Conservation (phyloP, 2,113 vertebrate genomes). For the Psilopogon haemacephalus region DNA sequence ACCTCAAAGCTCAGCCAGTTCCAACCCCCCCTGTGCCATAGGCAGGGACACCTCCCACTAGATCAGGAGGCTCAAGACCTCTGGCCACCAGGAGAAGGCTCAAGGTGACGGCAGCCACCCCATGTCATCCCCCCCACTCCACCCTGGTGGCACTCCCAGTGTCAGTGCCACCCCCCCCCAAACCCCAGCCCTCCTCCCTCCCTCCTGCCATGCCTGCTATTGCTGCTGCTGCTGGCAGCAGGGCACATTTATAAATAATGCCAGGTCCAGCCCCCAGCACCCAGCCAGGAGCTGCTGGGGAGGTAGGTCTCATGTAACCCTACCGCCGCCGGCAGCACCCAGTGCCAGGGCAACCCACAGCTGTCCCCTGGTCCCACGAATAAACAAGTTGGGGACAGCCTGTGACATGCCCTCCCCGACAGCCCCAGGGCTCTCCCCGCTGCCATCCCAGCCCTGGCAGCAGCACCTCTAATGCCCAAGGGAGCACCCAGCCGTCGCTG, state of each 20-base stretch:
- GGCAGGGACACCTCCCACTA: too few species aligned
- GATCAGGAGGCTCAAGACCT: too few species aligned
- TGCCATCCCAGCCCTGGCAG: neutral
- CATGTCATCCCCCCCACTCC: fast-evolving
- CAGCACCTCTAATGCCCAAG: neutral
- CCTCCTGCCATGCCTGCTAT: neutral
- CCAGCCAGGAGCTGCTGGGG: neutral
- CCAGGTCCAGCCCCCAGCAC: neutral
- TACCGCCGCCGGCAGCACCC: neutral
- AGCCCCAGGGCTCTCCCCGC: neutral
- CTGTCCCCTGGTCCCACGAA: slow-evolving; percentile 60
- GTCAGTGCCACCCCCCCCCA: neutral
- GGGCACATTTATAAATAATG: slow-evolving; percentile 53
- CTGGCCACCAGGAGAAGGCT: neutral
- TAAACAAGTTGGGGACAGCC: slow-evolving; percentile 63
- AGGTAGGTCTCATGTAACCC: neutral
- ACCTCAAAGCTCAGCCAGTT: too few species aligned
- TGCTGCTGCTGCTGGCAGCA: neutral
- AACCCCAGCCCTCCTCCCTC: neutral
- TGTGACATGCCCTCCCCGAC: slow-evolving; percentile 43
- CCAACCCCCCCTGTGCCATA: too few species aligned
- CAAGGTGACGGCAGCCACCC: neutral
- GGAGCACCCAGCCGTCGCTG: neutral
- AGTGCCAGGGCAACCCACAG: slow-evolving; percentile 25
- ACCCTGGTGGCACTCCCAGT: neutral